These are phyloP conservation scores for Furcula furcula DNA, from an alignment of 2,888 invertebrate genomes.

Conservation along the genomic window DNA sequence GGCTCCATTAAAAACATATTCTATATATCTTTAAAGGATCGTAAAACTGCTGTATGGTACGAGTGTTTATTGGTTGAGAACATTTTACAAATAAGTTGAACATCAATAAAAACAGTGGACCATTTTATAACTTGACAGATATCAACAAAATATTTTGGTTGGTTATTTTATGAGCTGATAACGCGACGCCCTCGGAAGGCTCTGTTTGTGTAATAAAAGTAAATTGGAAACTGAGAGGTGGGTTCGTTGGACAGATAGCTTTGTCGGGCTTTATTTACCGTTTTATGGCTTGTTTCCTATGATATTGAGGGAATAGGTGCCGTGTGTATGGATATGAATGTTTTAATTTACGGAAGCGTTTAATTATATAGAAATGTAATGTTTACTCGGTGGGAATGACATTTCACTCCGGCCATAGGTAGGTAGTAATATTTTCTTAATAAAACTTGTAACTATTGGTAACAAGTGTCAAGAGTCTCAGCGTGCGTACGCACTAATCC, in stretches of 20 bases:
- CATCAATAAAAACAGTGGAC: slow-evolving; percentile 52
- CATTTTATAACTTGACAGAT: slow-evolving; percentile 54
- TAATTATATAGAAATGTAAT: no score
- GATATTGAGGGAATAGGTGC: no score
- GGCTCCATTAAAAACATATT: slow-evolving; percentile 42
- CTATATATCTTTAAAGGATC: slow-evolving; percentile 33
- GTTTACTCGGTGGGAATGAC: no score
- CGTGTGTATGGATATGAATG: no score
- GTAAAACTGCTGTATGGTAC: slow-evolving; percentile 39
- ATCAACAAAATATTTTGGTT: slow-evolving; percentile 39
- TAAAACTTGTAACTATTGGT: no score
- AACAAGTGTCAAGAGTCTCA: no score
- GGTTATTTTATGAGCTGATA: slow-evolving; percentile 34
- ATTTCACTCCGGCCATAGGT: no score
- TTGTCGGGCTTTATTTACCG: slow-evolving; percentile 21
- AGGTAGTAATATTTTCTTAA: no score
- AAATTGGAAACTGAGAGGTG: slow-evolving; percentile 27
- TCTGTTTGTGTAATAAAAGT: slow-evolving; percentile 32
- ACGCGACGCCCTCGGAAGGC: slow-evolving; percentile 26
- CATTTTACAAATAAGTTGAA: slow-evolving; percentile 56
- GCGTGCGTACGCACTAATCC: no score
- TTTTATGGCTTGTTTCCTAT: slow-evolving; percentile 27
- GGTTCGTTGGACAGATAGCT: slow-evolving; percentile 25
- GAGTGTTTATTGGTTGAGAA: slow-evolving; percentile 41
- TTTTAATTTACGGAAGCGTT: no score